phyloP scores from a whole-genome alignment of 2,113 vertebrate species.

The Rhabdomys dilectus region DNA sequence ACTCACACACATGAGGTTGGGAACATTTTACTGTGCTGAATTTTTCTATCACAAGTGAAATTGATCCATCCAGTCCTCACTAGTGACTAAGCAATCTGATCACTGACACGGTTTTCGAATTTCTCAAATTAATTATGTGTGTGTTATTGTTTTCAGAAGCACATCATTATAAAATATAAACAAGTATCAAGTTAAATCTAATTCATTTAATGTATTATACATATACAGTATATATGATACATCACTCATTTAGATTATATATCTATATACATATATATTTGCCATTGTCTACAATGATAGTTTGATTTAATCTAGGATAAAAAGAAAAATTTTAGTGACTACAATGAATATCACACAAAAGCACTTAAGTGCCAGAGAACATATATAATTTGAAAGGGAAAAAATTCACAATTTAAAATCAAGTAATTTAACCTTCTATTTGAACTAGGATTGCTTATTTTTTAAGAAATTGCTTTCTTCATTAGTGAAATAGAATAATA shows the following conservation, averaged over 20 bases:
- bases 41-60: neutral
- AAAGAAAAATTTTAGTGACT: neutral
- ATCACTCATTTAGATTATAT: no score
- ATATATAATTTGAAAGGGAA: neutral
- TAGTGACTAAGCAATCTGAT: neutral
- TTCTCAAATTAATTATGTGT: slow-evolving; percentile 45
- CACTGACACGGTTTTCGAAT: neutral
- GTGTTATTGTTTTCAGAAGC: slow-evolving; percentile 54
- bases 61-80: neutral
- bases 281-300: neutral
- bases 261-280: neutral
- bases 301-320: slow-evolving; percentile 11
- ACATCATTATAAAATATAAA: slow-evolving; percentile 15
- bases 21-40: neutral
- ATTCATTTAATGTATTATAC: neutral
- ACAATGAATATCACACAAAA: neutral
- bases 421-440: neutral
- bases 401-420: slow-evolving; percentile 46
- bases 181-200: neutral
- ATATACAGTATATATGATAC: neutral
- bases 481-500: neutral
- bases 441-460: neutral
- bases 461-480: neutral
- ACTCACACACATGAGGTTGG: neutral
- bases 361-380: neutral